phyloP scores from a whole-genome alignment of 2,797 vertebrate species.

The Busarellus nigricollis region DNA sequence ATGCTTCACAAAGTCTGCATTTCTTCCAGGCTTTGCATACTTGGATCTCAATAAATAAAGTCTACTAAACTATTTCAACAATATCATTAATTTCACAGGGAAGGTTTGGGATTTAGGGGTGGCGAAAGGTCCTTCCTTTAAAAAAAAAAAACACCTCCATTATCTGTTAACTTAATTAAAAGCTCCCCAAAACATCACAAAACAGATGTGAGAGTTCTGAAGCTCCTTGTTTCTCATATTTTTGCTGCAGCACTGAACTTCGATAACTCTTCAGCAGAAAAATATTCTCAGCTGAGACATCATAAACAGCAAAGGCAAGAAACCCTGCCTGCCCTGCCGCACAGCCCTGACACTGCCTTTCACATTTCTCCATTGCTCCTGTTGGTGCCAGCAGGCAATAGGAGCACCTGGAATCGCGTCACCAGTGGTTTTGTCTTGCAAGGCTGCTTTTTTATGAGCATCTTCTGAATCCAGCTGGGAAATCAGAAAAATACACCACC shows the following conservation, averaged over 20 bases:
- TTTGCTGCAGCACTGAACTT: neutral
- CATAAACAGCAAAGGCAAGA: neutral
- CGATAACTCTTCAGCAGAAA: neutral
- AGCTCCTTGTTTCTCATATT: neutral
- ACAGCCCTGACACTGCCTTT: neutral
- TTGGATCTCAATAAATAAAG: neutral
- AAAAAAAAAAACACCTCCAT: neutral
- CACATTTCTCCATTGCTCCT: neutral
- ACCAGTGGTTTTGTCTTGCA: neutral
- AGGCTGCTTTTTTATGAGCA: neutral
- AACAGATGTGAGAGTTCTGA: neutral
- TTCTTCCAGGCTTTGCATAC: neutral
- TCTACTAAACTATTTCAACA: neutral
- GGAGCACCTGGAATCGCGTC: accelerated
- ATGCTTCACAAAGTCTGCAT: neutral
- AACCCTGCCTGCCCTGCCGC: no score
- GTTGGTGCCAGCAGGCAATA: accelerated
- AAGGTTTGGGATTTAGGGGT: neutral
- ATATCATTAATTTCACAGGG: neutral
- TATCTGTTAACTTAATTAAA: neutral
- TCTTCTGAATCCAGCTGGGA: neutral
- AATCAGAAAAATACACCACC: neutral
- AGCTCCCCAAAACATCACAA: neutral
- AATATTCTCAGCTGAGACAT: neutral
- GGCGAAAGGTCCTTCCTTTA: neutral